Base-by-base conservation (phyloP, 2,113 vertebrate species). In the Heterochromis multidens region DNA sequence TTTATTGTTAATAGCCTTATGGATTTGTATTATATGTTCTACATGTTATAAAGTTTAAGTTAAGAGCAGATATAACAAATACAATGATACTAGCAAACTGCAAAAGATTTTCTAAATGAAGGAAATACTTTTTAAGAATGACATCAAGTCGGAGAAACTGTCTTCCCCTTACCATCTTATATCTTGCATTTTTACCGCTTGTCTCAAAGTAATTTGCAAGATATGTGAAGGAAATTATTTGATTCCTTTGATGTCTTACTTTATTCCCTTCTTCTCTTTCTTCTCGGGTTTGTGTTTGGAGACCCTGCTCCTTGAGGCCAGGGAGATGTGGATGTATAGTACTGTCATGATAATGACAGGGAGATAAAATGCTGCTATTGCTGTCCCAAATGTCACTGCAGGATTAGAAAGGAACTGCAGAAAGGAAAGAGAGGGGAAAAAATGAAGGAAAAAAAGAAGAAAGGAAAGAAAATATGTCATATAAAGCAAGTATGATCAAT, bases 291-390 rank as follows among this genome's bases (percentile, higher is more conserved):
- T 97, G 94, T 98, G 97, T 92, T 98, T 97, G 88, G 97, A 97
- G 16, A 99, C 97, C 1, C 98, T 96, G 95, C 98, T 99, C 88
- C 98, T 97, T 81, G 98, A 99, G 85, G 99, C 99, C 94, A 99
- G 93, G 1, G 98, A 99, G 91, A 99, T 99, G 89, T 99, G 97
- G 81, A 99, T 96, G 83, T 99, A 99, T 10, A 99, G 95, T 85
- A 99, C 97, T 0, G 98, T 99, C 99, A 99, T 99, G 93, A 99
- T 99, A 80, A 99, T 96, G 83, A 99, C 99, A 0, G 99, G 99
- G 74, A 99, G 96, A 92, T 99, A 99, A 95, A 99, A 99, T 13
- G 99, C 99, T 4, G 99, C 98, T 0, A 99, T 99, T 49, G 99
- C 99, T 0, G 99, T 99, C 85, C 99, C 99, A 1, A 99, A 99